These are phyloP conservation scores for Tylochromis polylepis DNA, from an alignment of 2,113 vertebrate species.

Conservation along the genomic window DNA sequence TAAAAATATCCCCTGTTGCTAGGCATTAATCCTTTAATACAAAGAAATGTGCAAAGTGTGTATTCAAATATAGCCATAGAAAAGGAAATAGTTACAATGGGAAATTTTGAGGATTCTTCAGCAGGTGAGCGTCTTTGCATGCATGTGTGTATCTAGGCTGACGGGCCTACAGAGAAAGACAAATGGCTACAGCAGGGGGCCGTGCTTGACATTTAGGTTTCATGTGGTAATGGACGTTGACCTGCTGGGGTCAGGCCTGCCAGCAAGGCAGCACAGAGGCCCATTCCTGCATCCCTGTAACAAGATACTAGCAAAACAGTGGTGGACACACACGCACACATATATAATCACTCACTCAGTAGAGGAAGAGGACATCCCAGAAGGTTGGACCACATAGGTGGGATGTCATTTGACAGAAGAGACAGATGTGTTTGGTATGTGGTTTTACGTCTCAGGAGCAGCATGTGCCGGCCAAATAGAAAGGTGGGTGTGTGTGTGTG, in stretches of 20 bases:
- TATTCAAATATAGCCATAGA: not conserved
- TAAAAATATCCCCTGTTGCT: not conserved
- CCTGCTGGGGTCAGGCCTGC: conserved; percentile 64
- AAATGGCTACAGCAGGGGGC: conserved; percentile 63
- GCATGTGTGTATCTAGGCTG: not conserved
- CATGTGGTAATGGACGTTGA: conserved; percentile 68
- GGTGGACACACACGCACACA: conserved; percentile 7
- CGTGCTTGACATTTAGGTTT: conserved; percentile 64
- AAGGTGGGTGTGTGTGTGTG: not conserved
- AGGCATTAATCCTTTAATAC: not conserved
- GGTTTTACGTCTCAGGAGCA: not conserved
- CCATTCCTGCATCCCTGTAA: conserved; percentile 64
- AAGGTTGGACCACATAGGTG: conserved; percentile 53
- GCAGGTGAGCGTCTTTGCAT: conserved; percentile 33
- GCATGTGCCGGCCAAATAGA: not conserved
- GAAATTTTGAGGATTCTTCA: not conserved
- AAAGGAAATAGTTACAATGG: not conserved
- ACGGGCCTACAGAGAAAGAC: conserved; percentile 60
- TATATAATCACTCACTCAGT: conserved; percentile 37
- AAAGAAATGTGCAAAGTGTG: not conserved
- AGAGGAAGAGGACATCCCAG: conserved; percentile 44
- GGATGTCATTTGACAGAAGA: conserved; percentile 28
- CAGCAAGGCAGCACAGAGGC: conserved; percentile 44
- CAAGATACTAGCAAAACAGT: conserved; percentile 65
- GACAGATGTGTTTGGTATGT: conserved; percentile 49